Base-by-base conservation (phyloP, 2,113 vertebrate species). In the Cyphomyrus plagiostoma region DNA sequence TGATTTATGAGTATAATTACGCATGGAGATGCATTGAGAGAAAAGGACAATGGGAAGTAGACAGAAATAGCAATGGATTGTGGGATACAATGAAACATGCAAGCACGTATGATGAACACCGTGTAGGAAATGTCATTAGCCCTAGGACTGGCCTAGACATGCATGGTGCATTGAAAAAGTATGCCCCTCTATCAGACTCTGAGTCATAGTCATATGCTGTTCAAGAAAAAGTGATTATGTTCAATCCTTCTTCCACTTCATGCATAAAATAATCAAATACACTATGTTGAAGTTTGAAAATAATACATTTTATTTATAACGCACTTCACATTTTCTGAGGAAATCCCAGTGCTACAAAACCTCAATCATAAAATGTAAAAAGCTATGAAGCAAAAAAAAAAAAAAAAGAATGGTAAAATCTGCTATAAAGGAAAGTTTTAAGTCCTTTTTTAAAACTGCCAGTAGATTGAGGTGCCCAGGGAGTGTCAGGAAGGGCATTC, bases 1-100 rank as follows among this genome's bases (percentile, higher is more conserved):
- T 87, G 85, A 87, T 87, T 87, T 87, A 87, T 87, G 85, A 39
- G 50, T 87, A 50, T 21, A 87, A 87, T 87, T 87, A 53, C 19
- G 11, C 30, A 53, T 42, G 26, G 50, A 39, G 49, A 87, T 30
- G 85, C 85, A 35, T 50, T 87, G 13, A 53, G 85, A 87, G 50
- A 53, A 42, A 80, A 19, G 50, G 50, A 87, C 85, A 56, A 35
- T 39, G n/a, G 85, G 85, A 23, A 23, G 45, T 35, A 56, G 48
- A 30, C 85, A 56, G 26, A 19, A 52, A 53, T 30, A 42, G 50
- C 50, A 53, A 26, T 87, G 26, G n/a, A 87, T 39, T 21, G 10
- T 87, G 85, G 50, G 85, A 35, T 53, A 56, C 15, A 56, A 21
- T 56, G 26, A 35, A n/a, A 30, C 11, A 87, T 26, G 45, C 4